A percentile compares a stretch with the other conserved stretches of the same genome.
These are phyloP conservation scores for Esox niger DNA, from an alignment of 2,113 vertebrate genomes.

Conservation along the genomic window DNA sequence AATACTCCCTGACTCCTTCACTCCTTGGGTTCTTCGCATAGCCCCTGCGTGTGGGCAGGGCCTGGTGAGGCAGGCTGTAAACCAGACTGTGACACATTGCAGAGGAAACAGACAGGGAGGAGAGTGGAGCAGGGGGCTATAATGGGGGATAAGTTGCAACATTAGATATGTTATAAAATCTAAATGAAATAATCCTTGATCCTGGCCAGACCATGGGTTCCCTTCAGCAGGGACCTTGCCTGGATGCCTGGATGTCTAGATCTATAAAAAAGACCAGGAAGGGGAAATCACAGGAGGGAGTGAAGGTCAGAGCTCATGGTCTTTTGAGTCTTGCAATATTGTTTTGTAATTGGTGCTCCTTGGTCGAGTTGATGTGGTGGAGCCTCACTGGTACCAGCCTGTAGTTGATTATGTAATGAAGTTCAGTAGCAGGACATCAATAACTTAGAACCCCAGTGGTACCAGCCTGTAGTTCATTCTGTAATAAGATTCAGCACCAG, in stretches of 20 bases:
- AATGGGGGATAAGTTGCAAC: too few relatives aligned
- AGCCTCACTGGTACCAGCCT: constrained; percentile 1
- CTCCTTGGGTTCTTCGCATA: neutral
- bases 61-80: neutral
- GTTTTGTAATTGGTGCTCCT: constrained; percentile 19
- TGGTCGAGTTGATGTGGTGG: constrained; percentile 18
- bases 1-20: neutral
- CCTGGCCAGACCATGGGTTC: constrained; percentile 24
- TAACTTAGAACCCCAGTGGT: neutral
- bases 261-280: constrained; percentile 39
- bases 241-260: constrained; percentile 30
- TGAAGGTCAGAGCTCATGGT: constrained; percentile 2
- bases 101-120: neutral
- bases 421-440: too few relatives aligned
- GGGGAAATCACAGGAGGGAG: constrained; percentile 37
- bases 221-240: constrained; percentile 33
- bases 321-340: neutral
- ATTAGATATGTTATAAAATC: too few relatives aligned
- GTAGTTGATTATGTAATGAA: too few relatives aligned
- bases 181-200: constrained; percentile 53
- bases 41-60: neutral
- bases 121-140: neutral
- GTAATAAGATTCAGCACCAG: constrained; percentile 10
- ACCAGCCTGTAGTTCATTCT: neutral
- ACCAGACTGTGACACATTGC: neutral